phyloP scores from a whole-genome alignment of 2,113 vertebrate species.

The Mormyrus iriodes region DNA sequence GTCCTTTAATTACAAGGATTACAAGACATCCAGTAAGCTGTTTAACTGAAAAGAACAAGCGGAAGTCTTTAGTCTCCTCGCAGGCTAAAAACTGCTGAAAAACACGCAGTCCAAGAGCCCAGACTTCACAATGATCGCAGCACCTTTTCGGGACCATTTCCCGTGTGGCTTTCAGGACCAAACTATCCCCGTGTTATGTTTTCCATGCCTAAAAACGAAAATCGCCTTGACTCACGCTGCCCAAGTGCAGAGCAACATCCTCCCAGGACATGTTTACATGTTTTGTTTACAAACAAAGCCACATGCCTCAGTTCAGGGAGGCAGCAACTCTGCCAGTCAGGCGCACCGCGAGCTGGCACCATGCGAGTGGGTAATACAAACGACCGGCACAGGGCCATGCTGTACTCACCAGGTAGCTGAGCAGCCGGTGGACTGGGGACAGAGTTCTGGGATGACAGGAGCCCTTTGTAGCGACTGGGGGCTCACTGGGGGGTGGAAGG shows the following conservation, averaged over 20 bases:
- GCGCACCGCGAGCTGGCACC: neutral
- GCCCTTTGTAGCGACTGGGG: neutral
- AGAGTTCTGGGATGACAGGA: neutral
- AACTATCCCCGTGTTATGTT: neutral
- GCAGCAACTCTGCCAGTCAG: neutral
- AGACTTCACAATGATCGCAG: neutral
- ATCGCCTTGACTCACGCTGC: neutral
- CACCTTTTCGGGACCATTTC: neutral
- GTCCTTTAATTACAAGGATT: neutral
- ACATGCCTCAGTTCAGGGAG: neutral
- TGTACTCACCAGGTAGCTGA: slow-evolving; percentile 7
- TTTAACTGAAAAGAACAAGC: neutral
- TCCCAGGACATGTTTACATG: no score
- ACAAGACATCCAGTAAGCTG: neutral
- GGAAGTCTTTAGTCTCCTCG: neutral
- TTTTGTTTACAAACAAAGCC: neutral
- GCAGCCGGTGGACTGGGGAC: neutral
- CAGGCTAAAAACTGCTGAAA: neutral
- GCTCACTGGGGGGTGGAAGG: neutral
- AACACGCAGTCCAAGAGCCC: neutral
- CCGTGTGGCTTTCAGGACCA: neutral
- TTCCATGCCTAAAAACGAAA: neutral
- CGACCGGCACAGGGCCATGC: neutral
- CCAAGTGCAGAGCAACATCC: neutral
- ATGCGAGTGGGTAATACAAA: neutral